These are phyloP conservation scores for Hyles lineata DNA, from an alignment of 2,888 invertebrate genomes.

Conservation along the genomic window DNA sequence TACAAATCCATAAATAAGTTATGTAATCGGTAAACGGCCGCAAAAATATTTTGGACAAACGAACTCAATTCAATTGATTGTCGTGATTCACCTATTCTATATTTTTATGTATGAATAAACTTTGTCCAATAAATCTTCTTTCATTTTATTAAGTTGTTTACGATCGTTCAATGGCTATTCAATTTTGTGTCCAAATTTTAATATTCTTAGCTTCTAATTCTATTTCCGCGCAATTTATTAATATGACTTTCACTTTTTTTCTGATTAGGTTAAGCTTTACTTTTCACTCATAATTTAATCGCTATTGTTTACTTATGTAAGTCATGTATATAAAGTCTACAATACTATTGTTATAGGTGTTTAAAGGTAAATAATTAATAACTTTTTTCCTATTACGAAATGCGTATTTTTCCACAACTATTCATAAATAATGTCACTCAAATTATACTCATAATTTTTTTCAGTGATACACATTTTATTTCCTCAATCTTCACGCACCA, in stretches of 20 bases:
- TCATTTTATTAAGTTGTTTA: not conserved
- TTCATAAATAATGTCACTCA: not conserved
- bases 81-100: not conserved
- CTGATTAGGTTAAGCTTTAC: not conserved
- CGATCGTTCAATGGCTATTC: not conserved
- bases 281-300: not conserved
- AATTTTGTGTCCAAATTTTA: not conserved
- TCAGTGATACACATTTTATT: no score
- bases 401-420: not conserved
- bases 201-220: not conserved
- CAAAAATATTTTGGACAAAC: constrained; percentile 51
- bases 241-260: not conserved
- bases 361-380: not conserved
- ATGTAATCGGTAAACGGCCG: constrained; percentile 66
- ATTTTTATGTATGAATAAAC: not conserved
- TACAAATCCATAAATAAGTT: constrained; percentile 55
- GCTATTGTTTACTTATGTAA: not conserved
- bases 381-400: not conserved
- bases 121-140: not conserved
- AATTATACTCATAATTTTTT: no score
- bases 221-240: not conserved
- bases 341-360: not conserved
- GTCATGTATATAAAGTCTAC: not conserved
- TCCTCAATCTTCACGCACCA: no score
- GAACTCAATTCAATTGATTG: not conserved